Conservation (phyloP, 2,888 invertebrate genomes). For the Geotrupes spiniger region DNA sequence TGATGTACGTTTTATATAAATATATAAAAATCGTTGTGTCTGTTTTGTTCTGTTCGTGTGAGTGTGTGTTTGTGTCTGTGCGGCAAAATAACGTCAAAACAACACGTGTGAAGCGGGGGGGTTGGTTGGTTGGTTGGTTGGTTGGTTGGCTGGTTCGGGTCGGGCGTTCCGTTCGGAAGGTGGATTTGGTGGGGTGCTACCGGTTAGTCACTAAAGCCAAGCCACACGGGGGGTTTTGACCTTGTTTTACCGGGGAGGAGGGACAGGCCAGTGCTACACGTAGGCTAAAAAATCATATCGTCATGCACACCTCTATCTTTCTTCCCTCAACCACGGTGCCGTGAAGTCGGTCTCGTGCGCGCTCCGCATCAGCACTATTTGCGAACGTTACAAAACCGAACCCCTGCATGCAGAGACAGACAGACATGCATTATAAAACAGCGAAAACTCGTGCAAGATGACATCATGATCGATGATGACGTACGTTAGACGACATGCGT, state of each 20-base stretch:
- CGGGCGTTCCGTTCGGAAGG: too few species aligned
- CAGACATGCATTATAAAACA: constrained; percentile 85
- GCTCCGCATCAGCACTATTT: constrained; percentile 99
- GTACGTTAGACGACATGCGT: constrained; percentile 50
- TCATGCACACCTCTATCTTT: constrained; percentile 99
- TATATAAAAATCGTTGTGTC: constrained; percentile 13
- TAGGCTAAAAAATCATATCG: constrained; percentile 56
- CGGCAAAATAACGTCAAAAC: constrained; percentile 54
- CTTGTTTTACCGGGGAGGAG: constrained; percentile 53
- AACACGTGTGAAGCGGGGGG: constrained; percentile 50
- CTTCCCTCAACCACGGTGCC: constrained; percentile 99
- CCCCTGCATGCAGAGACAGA: constrained; percentile 98
- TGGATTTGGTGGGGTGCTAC: constrained; percentile 39
- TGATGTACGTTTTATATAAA: constrained; percentile 20
- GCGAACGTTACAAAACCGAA: constrained; percentile 99
- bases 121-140: too few species aligned
- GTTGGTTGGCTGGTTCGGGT: constrained; percentile 12
- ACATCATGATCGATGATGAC: constrained; percentile 48
- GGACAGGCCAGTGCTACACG: constrained; percentile 61
- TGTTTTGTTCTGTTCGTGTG: constrained; percentile 2
- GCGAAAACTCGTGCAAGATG: constrained; percentile 73
- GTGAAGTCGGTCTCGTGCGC: constrained; percentile 99
- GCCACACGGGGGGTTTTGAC: constrained; percentile 53
- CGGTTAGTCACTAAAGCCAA: constrained; percentile 53
- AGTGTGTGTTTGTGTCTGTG: constrained; percentile 34